Percentiles rank a stretch among this genome's conserved stretches.
Conservation (phyloP, 2,113 vertebrate species). For the Hirundichthys speculiger region DNA sequence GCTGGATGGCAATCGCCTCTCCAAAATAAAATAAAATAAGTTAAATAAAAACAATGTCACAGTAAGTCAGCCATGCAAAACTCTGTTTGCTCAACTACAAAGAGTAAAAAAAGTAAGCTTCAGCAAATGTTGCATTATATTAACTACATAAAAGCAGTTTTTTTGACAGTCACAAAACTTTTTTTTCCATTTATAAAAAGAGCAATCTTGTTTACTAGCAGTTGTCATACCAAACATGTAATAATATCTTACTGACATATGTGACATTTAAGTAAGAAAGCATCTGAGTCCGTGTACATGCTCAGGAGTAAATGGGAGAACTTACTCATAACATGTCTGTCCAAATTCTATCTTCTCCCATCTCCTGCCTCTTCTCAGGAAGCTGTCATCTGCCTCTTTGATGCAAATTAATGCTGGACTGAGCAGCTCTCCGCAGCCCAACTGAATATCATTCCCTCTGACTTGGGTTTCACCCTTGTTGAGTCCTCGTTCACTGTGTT, state of each 20-base stretch:
- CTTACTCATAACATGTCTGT: slow-evolving; percentile 65
- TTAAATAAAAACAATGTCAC: neutral
- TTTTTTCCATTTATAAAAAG: no score
- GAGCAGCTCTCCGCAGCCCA: slow-evolving; percentile 41
- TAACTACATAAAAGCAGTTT: no score
- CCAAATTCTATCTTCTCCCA: slow-evolving; percentile 80
- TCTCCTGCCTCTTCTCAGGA: slow-evolving; percentile 71
- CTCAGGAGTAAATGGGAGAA: slow-evolving; percentile 28
- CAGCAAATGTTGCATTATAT: no score
- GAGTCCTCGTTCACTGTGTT: slow-evolving; percentile 24
- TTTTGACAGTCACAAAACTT: no score
- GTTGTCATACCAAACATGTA: neutral
- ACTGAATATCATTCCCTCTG: slow-evolving; percentile 33
- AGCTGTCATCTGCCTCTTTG: slow-evolving; percentile 79
- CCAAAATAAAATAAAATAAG: neutral
- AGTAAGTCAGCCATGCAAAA: no score
- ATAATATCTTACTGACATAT: slow-evolving; percentile 8
- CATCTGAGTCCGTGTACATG: neutral
- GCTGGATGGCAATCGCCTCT: no score
- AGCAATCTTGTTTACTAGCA: no score
- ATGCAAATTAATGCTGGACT: slow-evolving; percentile 77
- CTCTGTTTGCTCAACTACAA: no score
- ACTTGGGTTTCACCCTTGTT: slow-evolving; percentile 48
- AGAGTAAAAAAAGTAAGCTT: no score
- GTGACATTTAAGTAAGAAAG: slow-evolving; percentile 19